phyloP scores from a whole-genome alignment of 2,113 vertebrate species.

The Albula goreensis region DNA sequence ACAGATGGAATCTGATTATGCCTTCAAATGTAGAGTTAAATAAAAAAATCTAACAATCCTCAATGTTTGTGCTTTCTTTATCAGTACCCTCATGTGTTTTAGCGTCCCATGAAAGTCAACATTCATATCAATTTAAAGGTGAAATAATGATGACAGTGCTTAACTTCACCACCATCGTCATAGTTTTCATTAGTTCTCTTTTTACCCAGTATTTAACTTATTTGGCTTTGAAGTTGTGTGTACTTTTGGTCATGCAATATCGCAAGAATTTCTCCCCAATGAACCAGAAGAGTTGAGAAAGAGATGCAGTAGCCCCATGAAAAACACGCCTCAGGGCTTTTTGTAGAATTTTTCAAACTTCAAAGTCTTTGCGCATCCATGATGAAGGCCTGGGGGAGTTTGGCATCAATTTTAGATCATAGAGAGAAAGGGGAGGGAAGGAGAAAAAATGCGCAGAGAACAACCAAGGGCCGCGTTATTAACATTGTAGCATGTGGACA shows the following conservation, averaged over 20 bases:
- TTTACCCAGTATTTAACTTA: neutral
- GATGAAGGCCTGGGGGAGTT: conserved; percentile 55
- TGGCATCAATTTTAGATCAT: conserved; percentile 67
- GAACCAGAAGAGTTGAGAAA: conserved; percentile 20
- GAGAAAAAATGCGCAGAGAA: conserved; percentile 48
- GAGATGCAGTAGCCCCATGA: conserved; percentile 44
- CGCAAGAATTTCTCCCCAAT: conserved; percentile 38
- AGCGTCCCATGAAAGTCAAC: neutral
- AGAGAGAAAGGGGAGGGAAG: conserved; percentile 45
- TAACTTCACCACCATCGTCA: neutral
- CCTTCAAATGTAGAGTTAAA: neutral
- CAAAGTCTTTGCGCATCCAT: conserved; percentile 62
- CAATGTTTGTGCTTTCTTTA: neutral
- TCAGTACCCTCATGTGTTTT: neutral
- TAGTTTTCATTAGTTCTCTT: neutral
- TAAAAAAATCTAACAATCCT: conserved; percentile 2
- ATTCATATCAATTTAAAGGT: neutral
- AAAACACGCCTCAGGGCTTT: conserved; percentile 59
- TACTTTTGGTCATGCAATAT: conserved; percentile 27
- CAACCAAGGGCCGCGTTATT: conserved; percentile 34
- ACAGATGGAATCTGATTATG: neutral
- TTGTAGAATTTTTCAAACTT: conserved; percentile 63
- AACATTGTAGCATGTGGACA: conserved; percentile 30
- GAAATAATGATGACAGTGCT: neutral
- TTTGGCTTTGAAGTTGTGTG: conserved; percentile 42